Evolutionary conservation across 2,888 invertebrate genomes (phyloP), one percentile per base, ranked within the genome.

Genomic region (Agrenia bidenticulata): DNA sequence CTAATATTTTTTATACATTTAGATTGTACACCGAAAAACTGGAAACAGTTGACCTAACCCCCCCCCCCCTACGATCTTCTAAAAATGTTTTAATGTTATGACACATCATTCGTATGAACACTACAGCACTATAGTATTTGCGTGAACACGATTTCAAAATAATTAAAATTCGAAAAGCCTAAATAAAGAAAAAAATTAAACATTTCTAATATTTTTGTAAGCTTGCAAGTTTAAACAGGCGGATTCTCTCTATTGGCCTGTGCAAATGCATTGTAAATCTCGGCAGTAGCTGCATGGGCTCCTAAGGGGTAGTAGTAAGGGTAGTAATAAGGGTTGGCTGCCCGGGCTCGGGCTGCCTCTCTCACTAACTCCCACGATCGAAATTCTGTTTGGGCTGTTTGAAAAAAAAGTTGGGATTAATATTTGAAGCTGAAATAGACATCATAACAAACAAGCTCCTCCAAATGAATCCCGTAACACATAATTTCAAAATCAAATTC

Each of bases 301-400:
- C 66, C 67, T 1, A 23, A 32, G 24, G 64, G 65, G 62, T 61
- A 60, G 53, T 51, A 61, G 32, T 61, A 61, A 42, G 63, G 61
- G 41, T 61, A 50, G 66, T 71, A 69, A 61, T 71, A 71, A 2
- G 69, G 69, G 56, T 72, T 66, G 11, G 64, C 66, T 15, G 63
- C 66, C 23, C 66, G 62, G 19, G 73, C 70, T 27, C 68, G 62
- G 19, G 73, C 70, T 41, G 73, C 70, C 63, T 70, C 73, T 11
- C 68, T 53, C 26, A 67, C 23, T 4, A 73, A 39, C 39, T 68
- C 72, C 56, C 67, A 66, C 5, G 69, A 70, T 27, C 67, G 64
- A 32, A 70, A 56, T 50, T 73, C 73, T 19, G 64, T 62, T 67
- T 73, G 72, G 11, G 73, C 73, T 73, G 39, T 9, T 55, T 41